These are phyloP conservation scores for Istiophorus platypterus DNA, from an alignment of 2,113 vertebrate genomes.

Conservation along the genomic window DNA sequence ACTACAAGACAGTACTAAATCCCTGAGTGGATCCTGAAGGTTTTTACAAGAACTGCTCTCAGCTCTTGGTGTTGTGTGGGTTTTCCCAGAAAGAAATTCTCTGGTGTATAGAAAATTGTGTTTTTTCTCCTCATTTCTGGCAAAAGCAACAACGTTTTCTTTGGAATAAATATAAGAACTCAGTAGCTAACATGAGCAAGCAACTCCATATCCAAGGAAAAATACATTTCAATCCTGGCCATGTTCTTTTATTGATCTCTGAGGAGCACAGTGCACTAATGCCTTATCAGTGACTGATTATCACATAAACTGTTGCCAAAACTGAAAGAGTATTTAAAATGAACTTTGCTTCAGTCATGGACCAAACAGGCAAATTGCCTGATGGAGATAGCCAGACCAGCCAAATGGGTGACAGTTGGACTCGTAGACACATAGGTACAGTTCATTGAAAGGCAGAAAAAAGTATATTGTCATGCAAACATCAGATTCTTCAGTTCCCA, in stretches of 20 bases:
- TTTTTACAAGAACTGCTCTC: constrained; percentile 19
- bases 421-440: not conserved
- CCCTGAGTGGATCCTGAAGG: constrained; percentile 15
- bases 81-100: constrained; percentile 51
- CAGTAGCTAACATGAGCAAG: constrained; percentile 43
- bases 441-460: constrained; percentile 1
- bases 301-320: constrained; percentile 38
- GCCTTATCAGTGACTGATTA: constrained; percentile 43
- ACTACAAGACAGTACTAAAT: constrained; percentile 19
- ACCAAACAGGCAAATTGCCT: constrained; percentile 27
- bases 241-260: constrained; percentile 38
- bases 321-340: constrained; percentile 17
- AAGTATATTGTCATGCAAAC: constrained; percentile 43
- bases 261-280: constrained; percentile 30
- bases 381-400: constrained; percentile 26
- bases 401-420: constrained; percentile 15
- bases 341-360: constrained; percentile 16
- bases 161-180: constrained; percentile 49
- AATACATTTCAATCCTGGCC: constrained; percentile 35
- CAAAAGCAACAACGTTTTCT: constrained; percentile 50
- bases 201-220: constrained; percentile 33
- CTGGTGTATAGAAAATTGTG: constrained; percentile 10
- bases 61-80: not conserved
- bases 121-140: constrained; percentile 36
- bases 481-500: constrained; percentile 44